A percentile compares a stretch with the other conserved stretches of the same genome.
These are phyloP conservation scores for Uropsilus gracilis DNA, from an alignment of 2,113 vertebrate species.

Conservation along the genomic window DNA sequence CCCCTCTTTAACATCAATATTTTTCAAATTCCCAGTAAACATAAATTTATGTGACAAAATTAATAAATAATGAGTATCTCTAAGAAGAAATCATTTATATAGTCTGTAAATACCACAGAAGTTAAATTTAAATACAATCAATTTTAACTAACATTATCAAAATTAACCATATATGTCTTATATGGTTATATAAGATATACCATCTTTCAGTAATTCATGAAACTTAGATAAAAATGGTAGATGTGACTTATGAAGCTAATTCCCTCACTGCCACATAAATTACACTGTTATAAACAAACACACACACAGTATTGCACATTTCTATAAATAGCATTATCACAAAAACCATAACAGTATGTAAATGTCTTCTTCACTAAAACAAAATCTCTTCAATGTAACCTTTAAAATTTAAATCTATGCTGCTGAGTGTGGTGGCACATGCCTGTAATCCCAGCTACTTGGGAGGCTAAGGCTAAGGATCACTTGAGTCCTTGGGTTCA, in stretches of 20 bases:
- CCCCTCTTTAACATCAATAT: too few relatives aligned
- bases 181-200: too few relatives aligned
- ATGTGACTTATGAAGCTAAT: not conserved
- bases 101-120: not conserved
- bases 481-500: too few relatives aligned
- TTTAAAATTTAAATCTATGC: conserved; percentile 35
- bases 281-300: not conserved
- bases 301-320: not conserved
- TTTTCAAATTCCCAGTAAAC: not conserved
- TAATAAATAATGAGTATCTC: not conserved
- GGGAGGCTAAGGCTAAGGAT: too few relatives aligned
- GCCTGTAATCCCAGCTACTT: too few relatives aligned
- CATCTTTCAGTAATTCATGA: not conserved
- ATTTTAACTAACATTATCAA: not conserved
- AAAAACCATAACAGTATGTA: not conserved
- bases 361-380: not conserved
- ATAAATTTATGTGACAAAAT: not conserved
- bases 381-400: not conserved
- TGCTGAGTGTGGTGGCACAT: too few relatives aligned
- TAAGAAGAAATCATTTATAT: not conserved
- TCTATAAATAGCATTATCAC: not conserved
- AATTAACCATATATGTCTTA: not conserved
- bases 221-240: not conserved
- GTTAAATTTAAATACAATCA: not conserved
- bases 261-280: not conserved